Evolutionary conservation across 2,113 vertebrate species (phyloP).

Genomic region (Perognathus longimembris): DNA sequence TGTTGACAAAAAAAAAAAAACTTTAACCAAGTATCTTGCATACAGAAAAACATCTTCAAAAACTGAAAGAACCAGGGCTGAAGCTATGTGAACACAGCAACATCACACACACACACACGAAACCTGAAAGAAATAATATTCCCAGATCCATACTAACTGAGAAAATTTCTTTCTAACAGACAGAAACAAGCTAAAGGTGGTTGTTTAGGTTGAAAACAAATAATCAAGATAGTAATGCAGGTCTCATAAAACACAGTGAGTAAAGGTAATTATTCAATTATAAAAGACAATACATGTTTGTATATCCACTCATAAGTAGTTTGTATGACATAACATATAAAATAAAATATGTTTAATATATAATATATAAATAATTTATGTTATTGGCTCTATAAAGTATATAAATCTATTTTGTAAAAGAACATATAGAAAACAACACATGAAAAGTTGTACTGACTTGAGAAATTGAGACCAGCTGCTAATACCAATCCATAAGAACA

Average conservation of each 20-base stretch:
- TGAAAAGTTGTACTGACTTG: no score
- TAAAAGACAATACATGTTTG: background rate
- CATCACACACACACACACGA: no score
- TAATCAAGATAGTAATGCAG: background rate
- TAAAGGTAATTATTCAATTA: background rate
- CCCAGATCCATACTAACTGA: background rate
- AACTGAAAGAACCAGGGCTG: no score
- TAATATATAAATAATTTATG: background rate
- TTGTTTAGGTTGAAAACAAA: slow-evolving; percentile 22
- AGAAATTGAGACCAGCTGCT: slow-evolving; percentile 1
- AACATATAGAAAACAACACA: no score
- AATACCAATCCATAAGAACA: background rate
- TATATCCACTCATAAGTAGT: background rate
- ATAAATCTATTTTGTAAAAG: background rate
- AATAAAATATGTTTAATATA: background rate
- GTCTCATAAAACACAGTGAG: background rate
- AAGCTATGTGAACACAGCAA: no score
- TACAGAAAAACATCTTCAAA: background rate
- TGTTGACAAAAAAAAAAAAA: background rate
- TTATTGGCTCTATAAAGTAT: background rate
- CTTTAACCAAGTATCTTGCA: background rate
- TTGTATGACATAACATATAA: background rate
- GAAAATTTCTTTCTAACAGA: background rate
- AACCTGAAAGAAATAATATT: background rate
- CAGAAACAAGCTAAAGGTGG: background rate